Evolutionary conservation across 2,888 invertebrate species (phyloP), one percentile per base, ranked within the genome.

Genomic region (Piscicola geometra): DNA sequence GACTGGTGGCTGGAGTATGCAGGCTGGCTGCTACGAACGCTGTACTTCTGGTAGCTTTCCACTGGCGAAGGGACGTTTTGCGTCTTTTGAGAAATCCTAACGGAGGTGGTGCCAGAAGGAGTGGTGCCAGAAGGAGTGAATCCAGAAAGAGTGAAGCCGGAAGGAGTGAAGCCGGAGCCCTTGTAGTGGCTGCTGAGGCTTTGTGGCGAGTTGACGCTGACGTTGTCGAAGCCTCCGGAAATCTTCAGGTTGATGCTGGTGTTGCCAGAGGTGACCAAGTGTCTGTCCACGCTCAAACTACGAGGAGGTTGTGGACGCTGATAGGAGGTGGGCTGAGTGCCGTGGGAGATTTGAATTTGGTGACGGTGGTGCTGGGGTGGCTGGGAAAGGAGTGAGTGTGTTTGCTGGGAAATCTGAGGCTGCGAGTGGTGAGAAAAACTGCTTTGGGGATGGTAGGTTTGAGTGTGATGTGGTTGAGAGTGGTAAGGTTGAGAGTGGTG

Each of bases 201-300:
- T 21, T 56, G 60, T 18, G 60, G 60, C 5, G 60, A 56, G n/a
- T 18, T 56, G 60, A 56, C 60, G 5, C 12, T 15, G 60, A 25
- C 21, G 60, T 56, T 25, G n/a, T 56, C 25, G 12, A 56, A 18
- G 60, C n/a, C 25, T 56, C n/a, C 21, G 3, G 60, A 56, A 21
- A 56, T 18, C 3, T 56, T 56, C 12, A 56, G 3, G 25, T 21
- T 56, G 60, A 56, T 56, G 21, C n/a, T 25, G 9, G 60, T 56
- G 60, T 56, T 56, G 25, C 60, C 60, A 15, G 60, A 5, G 5
- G 5, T 25, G 60, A 18, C 3, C 3, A 56, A 25, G 21, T 56
- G 60, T 56, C 60, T 56, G 60, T 56, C 60, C 9, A 56, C 60
- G 60, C 60, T 56, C 60, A 56, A 56, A 21, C 60, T 56, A 21